These are phyloP conservation scores for Drosophila sordidula DNA, from an alignment of 2,888 invertebrate species.

Conservation along the genomic window DNA sequence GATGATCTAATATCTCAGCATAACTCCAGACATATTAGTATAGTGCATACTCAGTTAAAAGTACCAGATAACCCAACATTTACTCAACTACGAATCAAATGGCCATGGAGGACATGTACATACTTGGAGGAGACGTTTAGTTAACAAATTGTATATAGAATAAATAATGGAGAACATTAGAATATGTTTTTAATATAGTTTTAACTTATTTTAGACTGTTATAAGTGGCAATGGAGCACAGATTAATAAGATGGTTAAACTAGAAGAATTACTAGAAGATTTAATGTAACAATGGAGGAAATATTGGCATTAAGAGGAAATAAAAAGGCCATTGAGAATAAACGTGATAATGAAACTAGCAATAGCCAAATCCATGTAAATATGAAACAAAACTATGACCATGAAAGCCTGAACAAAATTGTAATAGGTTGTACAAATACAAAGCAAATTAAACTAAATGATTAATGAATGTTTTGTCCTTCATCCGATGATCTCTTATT, in stretches of 20 bases:
- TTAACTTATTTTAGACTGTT: background rate
- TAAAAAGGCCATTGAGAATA: background rate
- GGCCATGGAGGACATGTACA: no score
- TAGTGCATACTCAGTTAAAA: no score
- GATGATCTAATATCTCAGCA: background rate
- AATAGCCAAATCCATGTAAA: background rate
- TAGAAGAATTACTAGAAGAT: no score
- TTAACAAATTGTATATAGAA: no score
- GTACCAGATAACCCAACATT: background rate
- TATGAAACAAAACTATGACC: background rate
- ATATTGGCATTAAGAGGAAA: background rate
- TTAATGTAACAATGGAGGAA: background rate
- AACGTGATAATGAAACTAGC: background rate
- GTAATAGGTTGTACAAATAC: background rate
- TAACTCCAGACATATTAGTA: no score
- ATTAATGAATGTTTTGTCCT: slow-evolving; percentile 14
- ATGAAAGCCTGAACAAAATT: background rate
- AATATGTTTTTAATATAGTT: no score
- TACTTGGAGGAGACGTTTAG: no score
- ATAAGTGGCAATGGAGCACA: background rate
- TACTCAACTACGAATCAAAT: no score
- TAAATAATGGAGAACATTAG: no score
- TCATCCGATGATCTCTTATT: slow-evolving; percentile 13
- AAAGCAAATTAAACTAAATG: slow-evolving; percentile 6
- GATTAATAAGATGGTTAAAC: no score